These are phyloP conservation scores for Oophaga sylvatica DNA, from an alignment of 2,797 vertebrate genomes.

Conservation along the genomic window DNA sequence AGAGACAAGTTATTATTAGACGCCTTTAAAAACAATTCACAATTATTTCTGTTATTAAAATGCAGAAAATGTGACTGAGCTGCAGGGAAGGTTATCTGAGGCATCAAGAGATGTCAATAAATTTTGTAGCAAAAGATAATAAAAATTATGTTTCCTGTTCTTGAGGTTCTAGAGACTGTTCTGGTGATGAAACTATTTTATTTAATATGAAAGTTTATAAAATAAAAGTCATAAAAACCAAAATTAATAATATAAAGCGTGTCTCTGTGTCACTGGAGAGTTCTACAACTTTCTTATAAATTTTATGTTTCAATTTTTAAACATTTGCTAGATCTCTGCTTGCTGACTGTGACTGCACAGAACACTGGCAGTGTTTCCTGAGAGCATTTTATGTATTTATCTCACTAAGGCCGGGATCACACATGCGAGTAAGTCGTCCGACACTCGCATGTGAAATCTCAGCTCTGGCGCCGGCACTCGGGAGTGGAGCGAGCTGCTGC, in stretches of 20 bases:
- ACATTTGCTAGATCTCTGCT: too few relatives aligned
- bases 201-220: not conserved
- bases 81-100: conserved; percentile 34
- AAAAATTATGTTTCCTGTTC: conserved; percentile 1
- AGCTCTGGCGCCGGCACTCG: too few relatives aligned
- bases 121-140: not conserved
- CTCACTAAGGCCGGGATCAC: too few relatives aligned
- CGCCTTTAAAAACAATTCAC: not conserved
- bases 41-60: conserved; percentile 26
- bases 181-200: not conserved
- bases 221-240: not conserved
- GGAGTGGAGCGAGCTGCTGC: too few relatives aligned
- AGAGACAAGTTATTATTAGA: conserved; percentile 10
- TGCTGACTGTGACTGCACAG: too few relatives aligned
- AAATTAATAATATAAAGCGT: not conserved
- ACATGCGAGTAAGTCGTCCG: too few relatives aligned
- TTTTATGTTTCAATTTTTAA: too few relatives aligned
- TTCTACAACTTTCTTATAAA: too few relatives aligned
- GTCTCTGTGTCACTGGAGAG: not conserved
- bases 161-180: not conserved
- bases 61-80: conserved; percentile 3
- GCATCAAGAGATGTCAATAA: conserved; percentile 36
- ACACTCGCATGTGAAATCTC: too few relatives aligned
- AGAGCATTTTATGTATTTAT: too few relatives aligned
- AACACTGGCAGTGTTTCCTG: too few relatives aligned